These are phyloP conservation scores for Lates calcarifer DNA, from an alignment of 2,113 vertebrate genomes.

Conservation along the genomic window DNA sequence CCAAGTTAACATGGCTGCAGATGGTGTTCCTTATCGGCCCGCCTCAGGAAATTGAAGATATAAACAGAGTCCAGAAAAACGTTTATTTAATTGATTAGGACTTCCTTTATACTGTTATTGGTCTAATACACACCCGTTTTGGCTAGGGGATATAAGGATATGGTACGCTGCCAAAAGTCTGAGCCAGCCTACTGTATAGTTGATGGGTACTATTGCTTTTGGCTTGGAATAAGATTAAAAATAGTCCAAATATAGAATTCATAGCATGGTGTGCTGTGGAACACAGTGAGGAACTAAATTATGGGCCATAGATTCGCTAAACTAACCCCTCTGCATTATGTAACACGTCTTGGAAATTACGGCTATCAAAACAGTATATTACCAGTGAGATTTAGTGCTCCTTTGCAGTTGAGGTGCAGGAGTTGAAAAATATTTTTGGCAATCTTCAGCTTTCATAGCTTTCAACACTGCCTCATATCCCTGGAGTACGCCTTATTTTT, in stretches of 20 bases:
- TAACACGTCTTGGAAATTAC: not conserved
- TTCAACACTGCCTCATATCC: constrained; percentile 33
- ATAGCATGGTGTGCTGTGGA: constrained; percentile 1
- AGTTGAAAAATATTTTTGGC: constrained; percentile 22
- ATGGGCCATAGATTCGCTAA: constrained; percentile 9
- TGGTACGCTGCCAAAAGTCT: constrained; percentile 5
- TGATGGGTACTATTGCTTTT: constrained; percentile 27
- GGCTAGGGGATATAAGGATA: constrained; percentile 14
- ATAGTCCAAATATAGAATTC: constrained; percentile 12
- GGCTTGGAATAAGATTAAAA: not conserved
- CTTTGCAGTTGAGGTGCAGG: not conserved
- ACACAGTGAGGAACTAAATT: constrained; percentile 13
- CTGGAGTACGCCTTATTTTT: constrained; percentile 33
- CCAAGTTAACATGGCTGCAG: constrained; percentile 44
- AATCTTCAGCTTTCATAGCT: constrained; percentile 14
- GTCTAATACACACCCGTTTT: constrained; percentile 20
- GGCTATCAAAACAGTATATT: constrained; percentile 4
- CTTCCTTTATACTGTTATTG: constrained; percentile 34
- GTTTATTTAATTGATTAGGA: constrained; percentile 61
- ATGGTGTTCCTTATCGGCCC: constrained; percentile 28
- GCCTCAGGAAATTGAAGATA: constrained; percentile 38
- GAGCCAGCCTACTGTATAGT: constrained; percentile 1
- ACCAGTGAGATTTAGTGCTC: constrained; percentile 6
- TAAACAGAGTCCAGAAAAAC: constrained; percentile 33
- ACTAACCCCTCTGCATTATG: not conserved